Base-by-base conservation (phyloP, 2,113 vertebrate genomes). In the Gambusia holbrooki region DNA sequence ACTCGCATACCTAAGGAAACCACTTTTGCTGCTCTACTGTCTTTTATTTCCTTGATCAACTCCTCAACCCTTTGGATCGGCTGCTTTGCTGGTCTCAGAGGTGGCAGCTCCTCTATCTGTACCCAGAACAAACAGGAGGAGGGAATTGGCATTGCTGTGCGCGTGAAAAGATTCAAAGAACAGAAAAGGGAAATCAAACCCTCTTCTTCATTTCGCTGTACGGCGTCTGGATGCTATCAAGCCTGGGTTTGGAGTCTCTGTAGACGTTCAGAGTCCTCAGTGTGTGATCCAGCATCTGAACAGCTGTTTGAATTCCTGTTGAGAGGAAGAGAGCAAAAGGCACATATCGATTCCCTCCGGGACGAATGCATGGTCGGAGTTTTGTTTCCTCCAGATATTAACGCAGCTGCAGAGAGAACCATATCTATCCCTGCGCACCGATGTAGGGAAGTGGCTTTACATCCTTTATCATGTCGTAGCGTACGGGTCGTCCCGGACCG, bases 281-380 rank as follows among this genome's bases (percentile, higher is more conserved):
- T 33, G 91, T 82, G 68, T 90, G 73, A 69, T 94, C 89, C 82
- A 96, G 90, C 4, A 92, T 95, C 81, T 84, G 92, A 3, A 94
- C 82, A 0, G 96, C 95, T 70, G 95, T 93, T 83, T 96, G 96
- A 73, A 96, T 96, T 84, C 96, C 96, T 97, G 84, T 62, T 80
- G 22, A 60, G 83, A 66, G 70, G 32, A 65, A 12, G 37, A 72
- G 51, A 72, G 40, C n/a, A 62, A 27, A 64, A 62, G 60, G 42
- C 48, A 40, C 29, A 30, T 62, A 5, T 37, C 64, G 63, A 67
- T 69, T 80, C 68, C 32, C 74, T 71, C 35, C 28, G 65, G 62
- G 48, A n/a, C 3, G 11, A 35, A 33, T 78, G 17, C 71, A 54
- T n/a, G 63, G 73, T 32, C 71, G 40, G 77, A 61, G 10, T 67